A percentile compares a stretch with the other conserved stretches of the same genome.
Evolutionary conservation across 2,888 invertebrate genomes (phyloP).

Genomic region (Polietes domitor): DNA sequence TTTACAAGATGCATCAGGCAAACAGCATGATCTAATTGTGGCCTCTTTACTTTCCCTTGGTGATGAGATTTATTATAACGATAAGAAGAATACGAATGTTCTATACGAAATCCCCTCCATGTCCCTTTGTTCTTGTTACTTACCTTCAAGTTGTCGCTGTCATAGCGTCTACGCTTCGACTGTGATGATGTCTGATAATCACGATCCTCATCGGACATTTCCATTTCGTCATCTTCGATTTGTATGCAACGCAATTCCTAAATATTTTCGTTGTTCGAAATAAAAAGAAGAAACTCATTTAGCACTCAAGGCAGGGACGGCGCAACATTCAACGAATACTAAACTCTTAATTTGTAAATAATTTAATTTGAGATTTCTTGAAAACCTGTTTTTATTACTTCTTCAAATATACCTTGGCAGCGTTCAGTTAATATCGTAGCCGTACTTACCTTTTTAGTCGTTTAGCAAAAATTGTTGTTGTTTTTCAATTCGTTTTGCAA

Average conservation of each 20-base stretch:
- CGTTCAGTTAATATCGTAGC: slow-evolving; percentile 31
- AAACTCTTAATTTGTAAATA: background rate
- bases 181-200: slow-evolving; percentile 78
- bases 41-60: no score
- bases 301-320: background rate
- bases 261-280: slow-evolving; percentile 44
- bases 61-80: no score
- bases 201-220: slow-evolving; percentile 90
- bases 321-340: background rate
- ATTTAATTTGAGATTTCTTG: slow-evolving; percentile 25
- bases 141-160: slow-evolving; percentile 79
- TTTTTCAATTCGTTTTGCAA: slow-evolving; percentile 2
- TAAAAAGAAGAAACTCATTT: slow-evolving; percentile 20
- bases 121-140: no score
- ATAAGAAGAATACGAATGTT: no score
- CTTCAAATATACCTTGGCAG: slow-evolving; percentile 57
- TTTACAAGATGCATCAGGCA: no score
- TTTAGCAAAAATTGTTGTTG: slow-evolving; percentile 21
- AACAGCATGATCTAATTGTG: no score
- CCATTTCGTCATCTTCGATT: slow-evolving; percentile 91
- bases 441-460: slow-evolving; percentile 58
- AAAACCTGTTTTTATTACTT: slow-evolving; percentile 33
- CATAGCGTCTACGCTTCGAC: slow-evolving; percentile 79
- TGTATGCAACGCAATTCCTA: slow-evolving; percentile 80
- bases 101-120: no score